A percentile compares a stretch with the other conserved stretches of the same genome.
Conservation (phyloP, 2,113 vertebrate genomes). For the Erinaceus europaeus region DNA sequence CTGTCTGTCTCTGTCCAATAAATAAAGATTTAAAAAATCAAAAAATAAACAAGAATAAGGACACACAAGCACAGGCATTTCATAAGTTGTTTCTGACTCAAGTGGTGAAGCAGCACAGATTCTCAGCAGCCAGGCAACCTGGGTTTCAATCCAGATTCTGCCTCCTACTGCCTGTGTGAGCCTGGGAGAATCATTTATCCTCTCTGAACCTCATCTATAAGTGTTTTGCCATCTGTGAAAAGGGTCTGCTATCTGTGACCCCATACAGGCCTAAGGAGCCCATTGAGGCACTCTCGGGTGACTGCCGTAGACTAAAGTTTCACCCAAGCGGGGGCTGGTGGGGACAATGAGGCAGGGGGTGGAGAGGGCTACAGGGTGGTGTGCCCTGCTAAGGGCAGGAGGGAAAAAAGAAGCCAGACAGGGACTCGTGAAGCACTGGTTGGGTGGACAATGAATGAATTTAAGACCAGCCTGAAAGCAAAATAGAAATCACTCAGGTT, state of each 20-base stretch:
- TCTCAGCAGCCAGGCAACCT: not conserved
- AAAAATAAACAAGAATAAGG: no score
- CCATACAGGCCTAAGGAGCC: not conserved
- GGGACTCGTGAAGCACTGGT: not conserved
- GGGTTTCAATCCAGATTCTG: not conserved
- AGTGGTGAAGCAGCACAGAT: not conserved
- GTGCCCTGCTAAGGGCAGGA: not conserved
- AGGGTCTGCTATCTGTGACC: not conserved
- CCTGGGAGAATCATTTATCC: not conserved
- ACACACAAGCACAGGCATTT: no score
- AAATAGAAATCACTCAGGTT: not conserved
- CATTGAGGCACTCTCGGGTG: not conserved
- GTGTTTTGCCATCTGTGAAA: not conserved
- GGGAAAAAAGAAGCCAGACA: not conserved
- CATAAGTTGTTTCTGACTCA: not conserved
- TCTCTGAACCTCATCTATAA: not conserved
- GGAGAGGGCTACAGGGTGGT: not conserved
- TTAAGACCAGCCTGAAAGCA: not conserved
- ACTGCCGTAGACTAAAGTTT: not conserved
- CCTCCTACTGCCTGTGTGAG: not conserved
- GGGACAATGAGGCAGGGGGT: not conserved
- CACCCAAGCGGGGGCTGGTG: not conserved
- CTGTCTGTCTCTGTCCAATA: no score
- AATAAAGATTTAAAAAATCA: no score
- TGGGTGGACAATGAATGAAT: not conserved